Conservation (phyloP, 2,797 vertebrate species). For the Champsocephalus gunnari region DNA sequence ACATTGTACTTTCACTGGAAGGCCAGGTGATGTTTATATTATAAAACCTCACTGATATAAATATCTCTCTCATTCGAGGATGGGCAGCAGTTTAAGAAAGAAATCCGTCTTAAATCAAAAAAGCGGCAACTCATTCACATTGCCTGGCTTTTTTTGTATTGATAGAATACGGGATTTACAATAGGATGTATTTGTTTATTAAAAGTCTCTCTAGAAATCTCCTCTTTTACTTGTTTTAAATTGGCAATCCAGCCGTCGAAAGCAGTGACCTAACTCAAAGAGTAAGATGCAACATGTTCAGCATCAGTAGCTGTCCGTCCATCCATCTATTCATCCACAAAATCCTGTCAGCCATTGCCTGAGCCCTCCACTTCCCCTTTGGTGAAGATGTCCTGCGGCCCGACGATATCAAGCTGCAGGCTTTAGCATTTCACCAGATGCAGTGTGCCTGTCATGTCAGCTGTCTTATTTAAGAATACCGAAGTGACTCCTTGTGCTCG, state of each 20-base stretch:
- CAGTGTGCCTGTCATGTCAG: constrained; percentile 45
- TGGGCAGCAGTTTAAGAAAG: neutral
- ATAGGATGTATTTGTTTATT: constrained; percentile 35
- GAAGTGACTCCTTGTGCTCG: constrained; percentile 18
- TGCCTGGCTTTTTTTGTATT: constrained; percentile 27
- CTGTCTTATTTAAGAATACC: constrained; percentile 53
- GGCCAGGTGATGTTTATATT: too few species aligned
- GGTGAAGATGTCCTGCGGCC: constrained; percentile 31
- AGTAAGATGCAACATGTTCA: constrained; percentile 38
- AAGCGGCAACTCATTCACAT: neutral
- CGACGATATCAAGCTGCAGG: constrained; percentile 31
- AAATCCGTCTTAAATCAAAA: constrained; percentile 8
- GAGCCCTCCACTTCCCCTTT: constrained; percentile 27
- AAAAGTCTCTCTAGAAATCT: constrained; percentile 11
- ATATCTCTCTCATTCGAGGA: neutral
- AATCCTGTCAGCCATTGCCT: constrained; percentile 40
- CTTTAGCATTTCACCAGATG: constrained; percentile 6
- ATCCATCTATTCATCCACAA: constrained; percentile 50
- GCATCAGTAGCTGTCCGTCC: constrained; percentile 36
- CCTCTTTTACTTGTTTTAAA: constrained; percentile 26
- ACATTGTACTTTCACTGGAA: too few species aligned
- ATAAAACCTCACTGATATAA: constrained; percentile 7
- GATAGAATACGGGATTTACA: constrained; percentile 23
- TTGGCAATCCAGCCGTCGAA: neutral
- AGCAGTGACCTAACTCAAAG: constrained; percentile 18